Base-by-base conservation (phyloP, 2,888 invertebrate genomes). In the Cephus nigrinus region DNA sequence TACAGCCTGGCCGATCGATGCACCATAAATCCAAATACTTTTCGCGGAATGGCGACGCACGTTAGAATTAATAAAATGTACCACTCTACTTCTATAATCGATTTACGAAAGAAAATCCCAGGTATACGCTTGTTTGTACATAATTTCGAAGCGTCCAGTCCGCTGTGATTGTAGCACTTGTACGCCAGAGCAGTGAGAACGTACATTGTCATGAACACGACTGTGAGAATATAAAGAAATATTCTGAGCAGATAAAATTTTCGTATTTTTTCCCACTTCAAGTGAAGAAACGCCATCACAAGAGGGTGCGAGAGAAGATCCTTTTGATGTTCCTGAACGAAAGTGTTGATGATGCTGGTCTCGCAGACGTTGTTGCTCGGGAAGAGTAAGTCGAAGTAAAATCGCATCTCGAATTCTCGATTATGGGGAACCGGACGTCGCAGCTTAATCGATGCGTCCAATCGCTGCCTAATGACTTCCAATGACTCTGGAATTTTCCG, bases 181-280 rank as follows among this genome's bases (percentile, higher is more conserved):
- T 91, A 90, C 0, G 90, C 90, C 4, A 91, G 78, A 1, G 90
- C 90, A 0, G 90, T 89, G 11, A 91, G 82, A 0, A 91, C 90
- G 76, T 91, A 91, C 0, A 88, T 90, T 2, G 92, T 91, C 85
- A 92, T 89, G 73, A 86, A 89, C 12, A 91, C 85, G 3, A 92
- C 91, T 2, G 91, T 90, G 78, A 92, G 83, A 0, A 89, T 88
- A 78, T 91, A 92, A 0, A 91, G 81, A 0, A 91, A 82, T 40
- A 92, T 90, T 69, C 90, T 86, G 72, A 88, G 83, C 0, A 92
- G 78, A 81, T 92, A 92, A 80, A 92, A 92, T 75, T 92, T 92
- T 1, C 92, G 84, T n/a, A 93, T 92, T 75, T 92, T 91, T 78
- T 92, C 90, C 93, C 93, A 93, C 79, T 93, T 93, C 2, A 93